phyloP scores from a whole-genome alignment of 2,888 invertebrate genomes.

The Leptinotarsa juncta region DNA sequence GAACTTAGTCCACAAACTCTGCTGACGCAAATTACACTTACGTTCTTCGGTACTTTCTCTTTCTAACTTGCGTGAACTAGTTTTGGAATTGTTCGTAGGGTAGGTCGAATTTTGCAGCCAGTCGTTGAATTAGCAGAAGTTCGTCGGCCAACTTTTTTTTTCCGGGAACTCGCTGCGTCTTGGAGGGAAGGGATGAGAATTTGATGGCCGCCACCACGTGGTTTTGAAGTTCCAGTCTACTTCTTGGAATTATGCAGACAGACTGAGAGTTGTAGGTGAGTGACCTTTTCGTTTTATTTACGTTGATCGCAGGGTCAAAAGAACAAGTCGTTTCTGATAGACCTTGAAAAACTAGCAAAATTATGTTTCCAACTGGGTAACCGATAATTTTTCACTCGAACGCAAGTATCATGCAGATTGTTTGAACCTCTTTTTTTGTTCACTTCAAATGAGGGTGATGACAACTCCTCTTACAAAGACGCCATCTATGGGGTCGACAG shows the following conservation, averaged over 20 bases:
- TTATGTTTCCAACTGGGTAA: too few species aligned
- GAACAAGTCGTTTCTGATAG: too few species aligned
- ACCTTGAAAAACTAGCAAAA: too few species aligned
- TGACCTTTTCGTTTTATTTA: background rate
- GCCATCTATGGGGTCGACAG: too few species aligned
- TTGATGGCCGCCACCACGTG: conserved; percentile 24
- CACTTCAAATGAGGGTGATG: too few species aligned
- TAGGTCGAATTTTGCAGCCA: conserved; percentile 62
- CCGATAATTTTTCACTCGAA: too few species aligned
- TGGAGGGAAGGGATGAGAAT: conserved; percentile 2
- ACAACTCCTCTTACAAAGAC: too few species aligned
- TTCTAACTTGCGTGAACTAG: conserved; percentile 65
- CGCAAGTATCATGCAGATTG: too few species aligned
- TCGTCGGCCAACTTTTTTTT: conserved; percentile 40
- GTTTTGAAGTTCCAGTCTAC: conserved; percentile 17
- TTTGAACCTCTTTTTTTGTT: too few species aligned
- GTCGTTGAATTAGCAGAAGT: conserved; percentile 62
- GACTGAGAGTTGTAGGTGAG: background rate
- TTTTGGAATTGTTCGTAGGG: conserved; percentile 62
- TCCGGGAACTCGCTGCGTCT: conserved; percentile 17
- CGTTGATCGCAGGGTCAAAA: background rate
- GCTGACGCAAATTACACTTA: conserved; percentile 66
- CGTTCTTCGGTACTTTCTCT: conserved; percentile 65
- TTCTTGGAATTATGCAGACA: conserved; percentile 16
- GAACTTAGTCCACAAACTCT: conserved; percentile 64